Base-by-base conservation (phyloP, 2,113 vertebrate species). In the Otus sunia region DNA sequence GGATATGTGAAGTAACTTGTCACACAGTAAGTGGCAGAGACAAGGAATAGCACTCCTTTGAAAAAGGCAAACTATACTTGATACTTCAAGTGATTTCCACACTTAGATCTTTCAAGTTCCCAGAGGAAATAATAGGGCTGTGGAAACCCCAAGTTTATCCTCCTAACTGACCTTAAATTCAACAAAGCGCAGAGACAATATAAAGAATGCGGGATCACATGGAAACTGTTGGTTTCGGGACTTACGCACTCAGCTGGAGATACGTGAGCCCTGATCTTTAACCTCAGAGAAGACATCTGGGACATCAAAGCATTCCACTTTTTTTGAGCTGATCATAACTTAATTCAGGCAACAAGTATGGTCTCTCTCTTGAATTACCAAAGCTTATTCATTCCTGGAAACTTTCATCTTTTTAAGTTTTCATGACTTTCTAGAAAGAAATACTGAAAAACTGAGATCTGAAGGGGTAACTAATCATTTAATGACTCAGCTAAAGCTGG, bases 41-140 rank as follows among this genome's bases (percentile, higher is more conserved):
- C 94, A 67, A 84, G 92, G 69, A 75, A 49, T 63, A 83, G 80
- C 3, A 0, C 80, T 55, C 60, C 91, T 96, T 96, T 95, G 92
- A 95, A 96, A 86, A 88, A 56, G 72, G 92, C 75, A 94, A 94
- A 91, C 94, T 69, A 41, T 34, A 92, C 94, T 94, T 50, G 91
- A 89, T 96, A 81, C 88, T 96, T 95, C 86, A 68, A 86, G 92
- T 92, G 96, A 91, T 94, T 93, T 77, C 88, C 91, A 96, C 94
- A 78, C 94, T 96, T 94, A 89, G 90, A 95, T 97, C 95, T 95
- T 94, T 93, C 94, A 96, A 67, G 88, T 97, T 97, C 95, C 94
- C 94, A 96, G 96, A 93, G 91, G 91, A 71, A 84, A 93, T 95
- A 95, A 96, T 94, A 94, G 94, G 92, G 68, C 94, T 34, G 86